phyloP scores from a whole-genome alignment of 2,797 vertebrate genomes.

The Meda fulgida region DNA sequence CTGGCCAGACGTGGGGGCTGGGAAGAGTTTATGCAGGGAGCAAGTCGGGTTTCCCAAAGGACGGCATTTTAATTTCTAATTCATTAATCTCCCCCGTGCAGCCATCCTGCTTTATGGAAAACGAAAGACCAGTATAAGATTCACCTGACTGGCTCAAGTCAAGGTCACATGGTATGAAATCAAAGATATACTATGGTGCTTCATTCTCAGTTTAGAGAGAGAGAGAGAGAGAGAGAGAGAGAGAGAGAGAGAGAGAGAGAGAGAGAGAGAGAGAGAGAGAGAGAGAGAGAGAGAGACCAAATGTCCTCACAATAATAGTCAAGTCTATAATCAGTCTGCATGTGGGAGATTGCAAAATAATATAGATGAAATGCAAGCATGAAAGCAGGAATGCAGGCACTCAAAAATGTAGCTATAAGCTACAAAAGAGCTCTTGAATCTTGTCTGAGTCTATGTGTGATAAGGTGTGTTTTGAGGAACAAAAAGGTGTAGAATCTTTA shows the following conservation, averaged over 20 bases:
- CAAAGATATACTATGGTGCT: background rate
- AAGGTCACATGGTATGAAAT: slow-evolving; percentile 40
- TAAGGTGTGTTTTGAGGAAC: background rate
- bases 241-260: background rate
- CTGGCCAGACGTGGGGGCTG: background rate
- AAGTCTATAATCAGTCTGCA: slow-evolving; percentile 1
- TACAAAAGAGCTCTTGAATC: background rate
- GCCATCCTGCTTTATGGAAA: slow-evolving; percentile 44
- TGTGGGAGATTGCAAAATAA: background rate
- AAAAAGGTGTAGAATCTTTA: background rate
- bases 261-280: background rate
- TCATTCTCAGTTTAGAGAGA: background rate
- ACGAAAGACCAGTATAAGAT: slow-evolving; percentile 6
- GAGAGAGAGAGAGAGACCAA: background rate
- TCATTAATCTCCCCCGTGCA: slow-evolving; percentile 58
- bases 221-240: background rate
- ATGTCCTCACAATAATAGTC: background rate
- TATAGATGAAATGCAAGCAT: background rate
- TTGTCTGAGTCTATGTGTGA: background rate
- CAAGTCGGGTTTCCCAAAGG: slow-evolving; percentile 54
- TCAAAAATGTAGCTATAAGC: background rate
- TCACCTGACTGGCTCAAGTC: slow-evolving; percentile 32
- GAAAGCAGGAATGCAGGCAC: background rate
- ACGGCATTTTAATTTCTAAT: slow-evolving; percentile 65
- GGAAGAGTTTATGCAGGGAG: slow-evolving; percentile 48